Conservation (phyloP, 2,888 invertebrate species). For the Mesorhabditis spiculigera region DNA sequence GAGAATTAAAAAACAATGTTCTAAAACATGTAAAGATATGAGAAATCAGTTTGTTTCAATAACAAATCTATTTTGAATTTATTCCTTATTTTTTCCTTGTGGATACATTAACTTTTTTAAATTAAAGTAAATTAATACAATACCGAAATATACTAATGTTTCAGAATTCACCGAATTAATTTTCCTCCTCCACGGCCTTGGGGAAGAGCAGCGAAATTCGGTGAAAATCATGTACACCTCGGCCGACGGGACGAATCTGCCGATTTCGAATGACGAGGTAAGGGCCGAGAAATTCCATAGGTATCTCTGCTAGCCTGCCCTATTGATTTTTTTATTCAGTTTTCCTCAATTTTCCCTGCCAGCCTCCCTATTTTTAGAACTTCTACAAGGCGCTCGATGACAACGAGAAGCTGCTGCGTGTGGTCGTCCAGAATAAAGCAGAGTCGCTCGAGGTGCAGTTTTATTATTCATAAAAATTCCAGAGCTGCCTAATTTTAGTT, state of each 20-base stretch:
- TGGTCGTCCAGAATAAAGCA: constrained; percentile 17
- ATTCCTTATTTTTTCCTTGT: no score
- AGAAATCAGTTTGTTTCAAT: no score
- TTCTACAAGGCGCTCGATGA: constrained; percentile 20
- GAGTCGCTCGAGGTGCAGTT: neutral
- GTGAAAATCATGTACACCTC: constrained; percentile 89
- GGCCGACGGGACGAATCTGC: constrained; percentile 90
- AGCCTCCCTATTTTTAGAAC: constrained; percentile 13
- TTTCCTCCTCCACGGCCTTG: constrained; percentile 4
- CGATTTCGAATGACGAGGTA: constrained; percentile 93
- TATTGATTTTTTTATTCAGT: no score
- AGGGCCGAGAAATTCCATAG: neutral
- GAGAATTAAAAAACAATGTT: neutral
- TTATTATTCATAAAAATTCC: neutral
- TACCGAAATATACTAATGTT: constrained; percentile 63
- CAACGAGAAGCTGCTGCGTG: constrained; percentile 16
- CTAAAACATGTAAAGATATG: neutral
- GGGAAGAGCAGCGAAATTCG: constrained; percentile 12
- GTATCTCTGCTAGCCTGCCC: no score
- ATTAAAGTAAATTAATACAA: constrained; percentile 45
- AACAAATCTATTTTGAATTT: no score
- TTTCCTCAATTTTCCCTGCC: no score
- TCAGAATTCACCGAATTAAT: constrained; percentile 3
- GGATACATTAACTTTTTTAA: no score
- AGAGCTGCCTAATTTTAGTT: no score